Percentiles rank a stretch among this genome's conserved stretches.
Evolutionary conservation across 92 coral and sea anemone genomes (phyloP).

Genomic region (Parazoanthus swiftii): DNA sequence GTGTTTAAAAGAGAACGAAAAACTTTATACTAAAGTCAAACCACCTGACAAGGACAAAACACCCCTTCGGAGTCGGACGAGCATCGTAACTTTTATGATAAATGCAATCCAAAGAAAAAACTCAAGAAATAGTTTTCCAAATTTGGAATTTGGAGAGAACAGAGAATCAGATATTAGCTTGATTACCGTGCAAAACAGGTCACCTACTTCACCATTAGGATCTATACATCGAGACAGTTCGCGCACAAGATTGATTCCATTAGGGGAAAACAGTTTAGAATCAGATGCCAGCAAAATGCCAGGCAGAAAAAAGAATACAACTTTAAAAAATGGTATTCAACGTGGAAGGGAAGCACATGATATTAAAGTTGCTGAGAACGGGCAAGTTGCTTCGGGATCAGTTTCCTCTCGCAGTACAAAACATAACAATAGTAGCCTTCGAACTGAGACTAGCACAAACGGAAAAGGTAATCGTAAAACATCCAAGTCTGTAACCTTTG

Average conservation of each 20-base stretch:
- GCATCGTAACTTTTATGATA: constrained; percentile 51
- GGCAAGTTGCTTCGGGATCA: background rate
- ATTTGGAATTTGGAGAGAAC: background rate
- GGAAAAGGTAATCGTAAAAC: background rate
- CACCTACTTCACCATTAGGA: background rate
- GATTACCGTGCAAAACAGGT: background rate
- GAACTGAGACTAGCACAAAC: background rate
- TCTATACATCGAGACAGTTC: background rate
- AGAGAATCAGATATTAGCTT: background rate
- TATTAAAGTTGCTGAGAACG: background rate
- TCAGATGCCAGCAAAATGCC: background rate
- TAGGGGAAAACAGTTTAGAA: background rate
- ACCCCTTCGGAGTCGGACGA: constrained; percentile 15
- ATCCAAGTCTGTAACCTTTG: background rate
- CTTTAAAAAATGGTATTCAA: background rate
- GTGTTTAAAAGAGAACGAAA: background rate
- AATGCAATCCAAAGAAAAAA: constrained; percentile 27
- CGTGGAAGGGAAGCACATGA: background rate
- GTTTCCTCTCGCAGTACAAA: background rate
- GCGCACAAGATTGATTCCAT: constrained; percentile 4
- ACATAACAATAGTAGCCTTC: background rate
- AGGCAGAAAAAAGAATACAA: background rate
- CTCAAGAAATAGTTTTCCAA: background rate
- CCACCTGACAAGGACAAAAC: background rate
- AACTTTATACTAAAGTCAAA: background rate